Percentiles rank a stretch among this genome's conserved stretches.
Evolutionary conservation across 2,797 vertebrate species (phyloP).

Genomic region (Epinephelus awoara): DNA sequence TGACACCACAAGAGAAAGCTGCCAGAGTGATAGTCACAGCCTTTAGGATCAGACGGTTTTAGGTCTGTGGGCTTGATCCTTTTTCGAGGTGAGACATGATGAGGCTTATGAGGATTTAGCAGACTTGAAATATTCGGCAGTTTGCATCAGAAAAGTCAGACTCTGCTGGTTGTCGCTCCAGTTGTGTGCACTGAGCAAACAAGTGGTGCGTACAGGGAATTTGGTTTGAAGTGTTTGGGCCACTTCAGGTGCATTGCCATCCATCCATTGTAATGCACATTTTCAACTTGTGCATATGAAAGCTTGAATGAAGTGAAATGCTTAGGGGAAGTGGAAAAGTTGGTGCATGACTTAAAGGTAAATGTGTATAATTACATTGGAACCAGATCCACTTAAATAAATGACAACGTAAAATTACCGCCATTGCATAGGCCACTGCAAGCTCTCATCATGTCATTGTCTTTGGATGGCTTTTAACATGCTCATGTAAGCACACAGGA

Average conservation of each 20-base stretch:
- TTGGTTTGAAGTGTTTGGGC: background rate
- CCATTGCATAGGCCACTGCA: too few relatives aligned
- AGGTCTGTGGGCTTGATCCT: background rate
- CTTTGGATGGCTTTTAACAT: too few relatives aligned
- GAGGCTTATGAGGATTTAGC: slow-evolving; percentile 7
- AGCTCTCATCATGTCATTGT: too few relatives aligned
- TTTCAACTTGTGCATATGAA: too few relatives aligned
- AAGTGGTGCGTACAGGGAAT: background rate
- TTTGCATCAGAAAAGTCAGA: slow-evolving; percentile 13
- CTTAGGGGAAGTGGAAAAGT: too few relatives aligned
- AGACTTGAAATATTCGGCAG: background rate
- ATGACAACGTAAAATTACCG: too few relatives aligned
- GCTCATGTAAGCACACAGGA: too few relatives aligned
- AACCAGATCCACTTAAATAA: too few relatives aligned
- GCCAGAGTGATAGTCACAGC: slow-evolving; percentile 25
- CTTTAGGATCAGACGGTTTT: slow-evolving; percentile 31
- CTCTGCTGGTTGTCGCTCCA: background rate
- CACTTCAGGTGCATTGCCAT: background rate
- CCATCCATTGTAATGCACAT: too few relatives aligned
- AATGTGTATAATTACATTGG: too few relatives aligned
- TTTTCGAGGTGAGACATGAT: slow-evolving; percentile 14
- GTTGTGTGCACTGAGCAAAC: slow-evolving; percentile 3
- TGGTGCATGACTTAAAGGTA: too few relatives aligned
- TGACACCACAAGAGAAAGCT: slow-evolving; percentile 38
- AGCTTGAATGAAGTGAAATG: too few relatives aligned